Percentiles rank a stretch among this genome's conserved stretches.
These are phyloP conservation scores for Atopsyche davidsoni DNA, from an alignment of 1,140 invertebrate species.

Conservation along the genomic window DNA sequence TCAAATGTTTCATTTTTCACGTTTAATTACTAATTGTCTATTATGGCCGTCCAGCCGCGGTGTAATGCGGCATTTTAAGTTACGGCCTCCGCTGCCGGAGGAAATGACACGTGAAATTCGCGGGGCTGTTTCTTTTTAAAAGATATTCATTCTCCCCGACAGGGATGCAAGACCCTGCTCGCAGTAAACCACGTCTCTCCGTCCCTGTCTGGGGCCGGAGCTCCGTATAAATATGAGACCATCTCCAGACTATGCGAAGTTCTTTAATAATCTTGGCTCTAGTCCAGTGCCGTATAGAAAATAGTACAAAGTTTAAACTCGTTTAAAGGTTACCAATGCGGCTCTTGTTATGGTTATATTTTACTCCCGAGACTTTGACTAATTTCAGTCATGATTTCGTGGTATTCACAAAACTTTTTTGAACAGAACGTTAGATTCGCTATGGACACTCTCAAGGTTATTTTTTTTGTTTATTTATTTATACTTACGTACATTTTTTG, in stretches of 20 bases:
- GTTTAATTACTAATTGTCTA: no score
- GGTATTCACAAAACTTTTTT: no score
- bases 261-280: constrained; percentile 28
- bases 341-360: no score
- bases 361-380: no score
- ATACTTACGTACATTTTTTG: no score
- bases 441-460: no score
- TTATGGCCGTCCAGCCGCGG: constrained; percentile 22
- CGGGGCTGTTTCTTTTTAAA: constrained; percentile 18
- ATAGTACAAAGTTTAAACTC: constrained; percentile 18
- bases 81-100: constrained; percentile 8
- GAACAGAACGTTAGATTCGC: no score
- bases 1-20: no score
- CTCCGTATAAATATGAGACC: neutral
- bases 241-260: constrained; percentile 15
- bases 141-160: neutral
- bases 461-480: no score
- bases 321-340: constrained; percentile 10
- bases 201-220: neutral
- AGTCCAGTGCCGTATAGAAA: constrained; percentile 21
- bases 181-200: constrained; percentile 1
- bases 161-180: neutral
- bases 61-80: constrained; percentile 4
- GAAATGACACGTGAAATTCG: constrained; percentile 27
- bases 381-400: no score